Conservation (phyloP, 2,797 vertebrate species). For the Coccyzus lansbergi region DNA sequence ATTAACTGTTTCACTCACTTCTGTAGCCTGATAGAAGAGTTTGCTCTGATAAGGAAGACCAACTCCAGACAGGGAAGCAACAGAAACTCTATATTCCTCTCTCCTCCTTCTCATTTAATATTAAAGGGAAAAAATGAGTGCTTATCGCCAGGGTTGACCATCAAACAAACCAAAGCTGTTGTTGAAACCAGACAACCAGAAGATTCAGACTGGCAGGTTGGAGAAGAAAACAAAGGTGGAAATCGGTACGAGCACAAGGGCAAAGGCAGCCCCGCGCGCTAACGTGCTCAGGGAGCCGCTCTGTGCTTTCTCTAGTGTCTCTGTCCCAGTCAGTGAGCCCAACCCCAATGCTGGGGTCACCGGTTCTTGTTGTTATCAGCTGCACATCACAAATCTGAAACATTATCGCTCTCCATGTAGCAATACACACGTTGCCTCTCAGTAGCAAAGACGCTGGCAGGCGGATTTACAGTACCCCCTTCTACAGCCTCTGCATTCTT, state of each 20-base stretch:
- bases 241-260: neutral
- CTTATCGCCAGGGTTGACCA: neutral
- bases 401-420: neutral
- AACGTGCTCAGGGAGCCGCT: neutral
- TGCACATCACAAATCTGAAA: conserved; percentile 14
- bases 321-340: neutral
- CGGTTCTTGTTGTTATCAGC: neutral
- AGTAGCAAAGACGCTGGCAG: neutral
- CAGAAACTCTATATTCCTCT: neutral
- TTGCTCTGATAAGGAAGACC: neutral
- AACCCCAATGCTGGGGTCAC: neutral
- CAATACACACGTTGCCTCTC: neutral
- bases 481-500: neutral
- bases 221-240: neutral
- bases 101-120: neutral
- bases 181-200: neutral
- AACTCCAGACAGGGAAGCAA: neutral
- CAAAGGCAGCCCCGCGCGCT: fast-evolving
- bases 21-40: fast-evolving
- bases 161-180: neutral
- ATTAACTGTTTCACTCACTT: conserved; percentile 42
- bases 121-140: neutral
- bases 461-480: neutral
- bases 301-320: neutral
- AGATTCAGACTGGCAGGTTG: neutral